Conservation (phyloP, 2,888 invertebrate genomes). For the Malacosoma neustria region DNA sequence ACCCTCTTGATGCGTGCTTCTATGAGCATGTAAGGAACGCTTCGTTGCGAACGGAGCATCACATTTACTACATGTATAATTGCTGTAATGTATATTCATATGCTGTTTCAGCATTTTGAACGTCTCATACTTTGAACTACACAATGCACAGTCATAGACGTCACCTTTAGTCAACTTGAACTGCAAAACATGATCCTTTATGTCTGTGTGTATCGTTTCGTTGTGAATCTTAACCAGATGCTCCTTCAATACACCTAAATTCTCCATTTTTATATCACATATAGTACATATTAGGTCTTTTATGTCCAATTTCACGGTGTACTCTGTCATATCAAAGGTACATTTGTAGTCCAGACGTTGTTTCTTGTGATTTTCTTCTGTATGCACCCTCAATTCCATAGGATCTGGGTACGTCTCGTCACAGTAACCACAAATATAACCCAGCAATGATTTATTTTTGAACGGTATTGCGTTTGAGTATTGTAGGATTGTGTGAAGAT, state of each 20-base stretch:
- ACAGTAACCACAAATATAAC: slow-evolving; percentile 51
- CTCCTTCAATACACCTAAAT: slow-evolving; percentile 28
- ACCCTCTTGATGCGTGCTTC: slow-evolving; percentile 42
- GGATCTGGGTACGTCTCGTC: slow-evolving; percentile 43
- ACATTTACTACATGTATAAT: slow-evolving; percentile 44
- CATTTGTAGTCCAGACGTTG: slow-evolving; percentile 36
- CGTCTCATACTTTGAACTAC: slow-evolving; percentile 48
- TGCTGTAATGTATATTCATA: slow-evolving; percentile 55
- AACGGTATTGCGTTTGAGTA: slow-evolving; percentile 51
- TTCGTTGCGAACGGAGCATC: slow-evolving; percentile 46
- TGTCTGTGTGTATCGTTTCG: slow-evolving; percentile 34
- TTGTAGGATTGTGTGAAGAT: slow-evolving; percentile 39
- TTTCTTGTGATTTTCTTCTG: slow-evolving; percentile 27
- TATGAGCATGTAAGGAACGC: slow-evolving; percentile 41
- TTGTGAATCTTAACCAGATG: slow-evolving; percentile 40
- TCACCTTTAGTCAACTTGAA: slow-evolving; percentile 54
- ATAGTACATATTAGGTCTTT: slow-evolving; percentile 32
- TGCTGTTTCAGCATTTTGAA: slow-evolving; percentile 62
- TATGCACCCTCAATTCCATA: slow-evolving; percentile 29
- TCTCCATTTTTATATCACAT: slow-evolving; percentile 29
- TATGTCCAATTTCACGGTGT: slow-evolving; percentile 42
- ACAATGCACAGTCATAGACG: slow-evolving; percentile 46
- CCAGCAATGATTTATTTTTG: slow-evolving; percentile 41
- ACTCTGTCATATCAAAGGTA: slow-evolving; percentile 37
- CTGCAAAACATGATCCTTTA: slow-evolving; percentile 51